These are phyloP conservation scores for Coreoperca whiteheadi DNA, from an alignment of 2,113 vertebrate species.

Conservation along the genomic window DNA sequence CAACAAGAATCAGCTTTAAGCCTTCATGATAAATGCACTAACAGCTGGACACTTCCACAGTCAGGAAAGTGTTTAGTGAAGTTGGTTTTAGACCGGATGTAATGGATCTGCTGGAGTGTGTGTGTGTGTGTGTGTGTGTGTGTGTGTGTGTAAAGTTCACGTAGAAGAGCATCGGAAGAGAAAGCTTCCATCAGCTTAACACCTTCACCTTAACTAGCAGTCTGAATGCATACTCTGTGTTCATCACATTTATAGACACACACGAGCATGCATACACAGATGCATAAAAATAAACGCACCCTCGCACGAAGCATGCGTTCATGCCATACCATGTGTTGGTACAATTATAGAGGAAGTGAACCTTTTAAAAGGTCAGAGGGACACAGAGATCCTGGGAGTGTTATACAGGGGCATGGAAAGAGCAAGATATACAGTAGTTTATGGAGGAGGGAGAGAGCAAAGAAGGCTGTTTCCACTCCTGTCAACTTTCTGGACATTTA, in stretches of 20 bases:
- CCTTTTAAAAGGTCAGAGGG: slow-evolving; percentile 74
- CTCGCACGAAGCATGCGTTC: slow-evolving; percentile 43
- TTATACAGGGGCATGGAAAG: slow-evolving; percentile 20
- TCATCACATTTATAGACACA: slow-evolving; percentile 57
- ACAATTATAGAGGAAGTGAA: slow-evolving; percentile 74
- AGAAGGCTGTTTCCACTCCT: slow-evolving; percentile 15
- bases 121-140: slow-evolving; percentile 21
- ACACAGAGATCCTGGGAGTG: slow-evolving; percentile 52
- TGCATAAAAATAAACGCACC: slow-evolving; percentile 69
- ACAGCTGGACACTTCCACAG: slow-evolving; percentile 69
- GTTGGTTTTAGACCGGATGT: slow-evolving; percentile 61
- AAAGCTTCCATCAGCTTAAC: slow-evolving; percentile 75
- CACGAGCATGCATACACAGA: slow-evolving; percentile 39
- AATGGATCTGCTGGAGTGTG: slow-evolving; percentile 63
- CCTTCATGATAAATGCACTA: slow-evolving; percentile 64
- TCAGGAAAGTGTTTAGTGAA: slow-evolving; percentile 65
- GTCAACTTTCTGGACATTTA: slow-evolving; percentile 41
- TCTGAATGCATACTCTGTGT: slow-evolving; percentile 42
- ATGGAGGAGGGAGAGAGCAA: slow-evolving; percentile 13
- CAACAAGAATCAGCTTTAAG: slow-evolving; percentile 61
- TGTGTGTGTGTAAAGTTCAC: slow-evolving; percentile 52
- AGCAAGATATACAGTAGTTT: slow-evolving; percentile 40
- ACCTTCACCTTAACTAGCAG: slow-evolving; percentile 62
- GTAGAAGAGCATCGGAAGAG: slow-evolving; percentile 55
- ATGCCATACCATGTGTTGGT: slow-evolving; percentile 71